Conservation (phyloP, 2,888 invertebrate genomes). For the Sabatieria punctata region DNA sequence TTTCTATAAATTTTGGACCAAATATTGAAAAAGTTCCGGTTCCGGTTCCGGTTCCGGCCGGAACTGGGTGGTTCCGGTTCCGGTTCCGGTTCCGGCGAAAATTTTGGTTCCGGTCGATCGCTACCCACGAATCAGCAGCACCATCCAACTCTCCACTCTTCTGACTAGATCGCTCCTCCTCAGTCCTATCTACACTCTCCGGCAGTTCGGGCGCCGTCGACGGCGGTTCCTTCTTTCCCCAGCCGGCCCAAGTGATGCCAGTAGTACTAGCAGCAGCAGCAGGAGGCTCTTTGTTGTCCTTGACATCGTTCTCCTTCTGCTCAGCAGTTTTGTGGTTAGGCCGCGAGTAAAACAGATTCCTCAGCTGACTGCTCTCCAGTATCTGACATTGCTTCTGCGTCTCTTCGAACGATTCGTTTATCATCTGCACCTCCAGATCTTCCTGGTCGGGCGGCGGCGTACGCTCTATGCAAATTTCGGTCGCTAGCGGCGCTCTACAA, state of each 20-base stretch:
- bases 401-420: slow-evolving; percentile 16
- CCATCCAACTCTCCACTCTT: neutral
- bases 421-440: slow-evolving; percentile 14
- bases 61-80: too few species aligned
- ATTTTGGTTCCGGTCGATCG: too few species aligned
- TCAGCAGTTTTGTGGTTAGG: neutral
- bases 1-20: too few species aligned
- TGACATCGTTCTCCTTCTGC: neutral
- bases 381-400: neutral
- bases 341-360: slow-evolving; percentile 9
- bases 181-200: neutral
- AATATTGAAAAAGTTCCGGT: too few species aligned
- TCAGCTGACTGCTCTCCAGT: slow-evolving; percentile 2
- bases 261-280: neutral
- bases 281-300: neutral
- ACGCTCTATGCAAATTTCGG: neutral
- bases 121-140: slow-evolving; percentile 49
- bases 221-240: neutral
- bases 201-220: neutral
- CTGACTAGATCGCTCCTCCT: neutral
- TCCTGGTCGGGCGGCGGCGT: slow-evolving; percentile 2
- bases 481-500: neutral
- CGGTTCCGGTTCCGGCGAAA: too few species aligned
- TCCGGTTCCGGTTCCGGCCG: too few species aligned
- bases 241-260: neutral